phyloP scores from a whole-genome alignment of 2,797 vertebrate species.

The Danio tinwini region DNA sequence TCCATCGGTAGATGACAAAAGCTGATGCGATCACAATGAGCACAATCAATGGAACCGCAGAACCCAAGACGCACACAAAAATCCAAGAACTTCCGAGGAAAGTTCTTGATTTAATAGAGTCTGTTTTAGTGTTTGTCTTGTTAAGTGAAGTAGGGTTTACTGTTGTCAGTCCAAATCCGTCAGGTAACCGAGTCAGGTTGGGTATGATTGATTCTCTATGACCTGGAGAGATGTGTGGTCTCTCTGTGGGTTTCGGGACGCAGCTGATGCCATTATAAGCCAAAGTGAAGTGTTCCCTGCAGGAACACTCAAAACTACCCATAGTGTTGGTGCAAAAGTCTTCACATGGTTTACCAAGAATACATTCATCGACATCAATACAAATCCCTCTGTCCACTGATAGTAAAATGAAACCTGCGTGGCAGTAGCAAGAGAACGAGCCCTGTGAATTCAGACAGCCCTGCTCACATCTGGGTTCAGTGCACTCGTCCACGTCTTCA shows the following conservation, averaged over 20 bases:
- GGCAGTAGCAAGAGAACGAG: slow-evolving; percentile 75
- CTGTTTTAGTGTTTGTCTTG: background rate
- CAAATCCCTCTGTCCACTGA: slow-evolving; percentile 63
- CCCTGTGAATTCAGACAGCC: slow-evolving; percentile 71
- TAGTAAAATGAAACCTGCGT: slow-evolving; percentile 65
- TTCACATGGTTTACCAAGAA: slow-evolving; percentile 58
- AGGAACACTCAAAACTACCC: slow-evolving; percentile 72
- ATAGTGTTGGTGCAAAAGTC: slow-evolving; percentile 68
- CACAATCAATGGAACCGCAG: slow-evolving; percentile 69
- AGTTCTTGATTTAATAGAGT: background rate
- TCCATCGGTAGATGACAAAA: slow-evolving; percentile 68
- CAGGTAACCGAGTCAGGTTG: background rate
- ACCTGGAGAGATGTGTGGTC: background rate
- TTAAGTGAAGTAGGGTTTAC: background rate
- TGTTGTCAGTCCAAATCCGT: background rate
- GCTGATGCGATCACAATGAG: slow-evolving; percentile 68
- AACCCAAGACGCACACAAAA: slow-evolving; percentile 72
- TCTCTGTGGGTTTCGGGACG: slow-evolving; percentile 8
- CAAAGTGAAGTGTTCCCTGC: slow-evolving; percentile 47
- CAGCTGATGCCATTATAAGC: slow-evolving; percentile 58
- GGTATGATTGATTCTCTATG: background rate
- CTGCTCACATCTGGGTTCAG: slow-evolving; percentile 62
- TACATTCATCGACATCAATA: slow-evolving; percentile 72
- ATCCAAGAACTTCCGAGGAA: slow-evolving; percentile 54
- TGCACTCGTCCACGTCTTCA: slow-evolving; percentile 73